phyloP scores from a whole-genome alignment of 2,888 invertebrate genomes.

The Acrobasis repandana region DNA sequence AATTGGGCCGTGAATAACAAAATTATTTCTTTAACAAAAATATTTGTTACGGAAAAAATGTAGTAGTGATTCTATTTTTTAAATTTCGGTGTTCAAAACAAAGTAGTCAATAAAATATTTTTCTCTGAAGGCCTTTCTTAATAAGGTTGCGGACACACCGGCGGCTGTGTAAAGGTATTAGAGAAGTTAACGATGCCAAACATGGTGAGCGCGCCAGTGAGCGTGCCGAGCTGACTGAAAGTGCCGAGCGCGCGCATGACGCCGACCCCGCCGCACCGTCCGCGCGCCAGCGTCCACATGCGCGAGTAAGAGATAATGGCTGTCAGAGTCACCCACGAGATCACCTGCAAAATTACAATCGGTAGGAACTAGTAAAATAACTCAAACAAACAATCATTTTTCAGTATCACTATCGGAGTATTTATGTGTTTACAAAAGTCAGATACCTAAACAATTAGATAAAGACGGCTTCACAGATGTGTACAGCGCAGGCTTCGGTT shows the following conservation, averaged over 20 bases:
- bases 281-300: slow-evolving; percentile 89
- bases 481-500: too few species aligned
- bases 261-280: slow-evolving; percentile 87
- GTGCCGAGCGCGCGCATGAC: slow-evolving; percentile 91
- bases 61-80: background rate
- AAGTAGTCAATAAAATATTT: background rate
- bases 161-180: slow-evolving; percentile 75
- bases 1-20: too few species aligned
- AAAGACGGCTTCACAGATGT: too few species aligned
- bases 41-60: too few species aligned
- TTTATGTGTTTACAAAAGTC: too few species aligned
- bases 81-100: background rate
- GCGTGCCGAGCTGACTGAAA: slow-evolving; percentile 89
- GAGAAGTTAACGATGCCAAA: slow-evolving; percentile 87
- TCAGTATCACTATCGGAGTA: background rate
- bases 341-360: slow-evolving; percentile 74
- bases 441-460: too few species aligned
- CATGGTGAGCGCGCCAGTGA: slow-evolving; percentile 86
- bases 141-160: slow-evolving; percentile 5
- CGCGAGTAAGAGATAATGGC: slow-evolving; percentile 90
- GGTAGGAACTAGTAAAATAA: background rate
- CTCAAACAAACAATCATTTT: too few species aligned
- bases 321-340: slow-evolving; percentile 86
- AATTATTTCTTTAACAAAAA: too few species aligned
- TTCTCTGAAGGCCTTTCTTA: background rate